Base-by-base conservation (phyloP, 2,888 invertebrate genomes). In the Digitonthophagus gazella region DNA sequence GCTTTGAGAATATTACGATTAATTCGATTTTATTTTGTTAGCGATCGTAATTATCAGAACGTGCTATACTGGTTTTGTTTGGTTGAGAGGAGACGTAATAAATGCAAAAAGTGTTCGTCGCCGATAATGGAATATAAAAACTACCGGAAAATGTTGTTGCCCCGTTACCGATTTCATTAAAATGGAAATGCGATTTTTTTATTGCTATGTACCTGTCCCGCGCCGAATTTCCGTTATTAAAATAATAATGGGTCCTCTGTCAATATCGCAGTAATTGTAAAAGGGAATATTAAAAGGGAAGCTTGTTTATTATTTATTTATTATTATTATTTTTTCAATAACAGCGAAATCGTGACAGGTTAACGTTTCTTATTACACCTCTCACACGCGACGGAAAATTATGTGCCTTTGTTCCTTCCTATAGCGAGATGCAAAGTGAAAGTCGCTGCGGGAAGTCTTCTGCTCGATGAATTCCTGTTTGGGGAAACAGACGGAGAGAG, bases 361-460 rank as follows among this genome's bases (percentile, higher is more conserved):
- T 44, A 5, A 11, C 28, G 11, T 44, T 44, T 44, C 28, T 44
- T 3, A 44, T 44, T 44, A 6, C 28, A 11, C 28, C 28, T 44
- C 28, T 44, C 11, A 11, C 28, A 44, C 28, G 11, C 28, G 28
- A 44, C 6, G 28, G 8, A 44, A 44, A 44, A 44, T 44, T 44
- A 44, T 44, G 28, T 3, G 28, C 28, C 28, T 44, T 44, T 44
- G 28, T 44, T 44, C 28, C 11, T 44, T 44, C 11, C 28, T 11
- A 6, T 44, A 44, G 11, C 28, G 28, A 20, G 61, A 61, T 61
- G 61, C 20, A 61, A 61, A 61, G 61, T 61, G 61, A 61, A 61
- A 61, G 61, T 61, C 61, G 5, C 61, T 0, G 15, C 58, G 15
- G 58, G 19, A 61, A 19, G 58, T 16, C 58, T 44, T 58, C 58